Percentiles rank a stretch among this genome's conserved stretches.
Evolutionary conservation across 2,888 invertebrate genomes (phyloP).

Genomic region (Allolobophora icterica): DNA sequence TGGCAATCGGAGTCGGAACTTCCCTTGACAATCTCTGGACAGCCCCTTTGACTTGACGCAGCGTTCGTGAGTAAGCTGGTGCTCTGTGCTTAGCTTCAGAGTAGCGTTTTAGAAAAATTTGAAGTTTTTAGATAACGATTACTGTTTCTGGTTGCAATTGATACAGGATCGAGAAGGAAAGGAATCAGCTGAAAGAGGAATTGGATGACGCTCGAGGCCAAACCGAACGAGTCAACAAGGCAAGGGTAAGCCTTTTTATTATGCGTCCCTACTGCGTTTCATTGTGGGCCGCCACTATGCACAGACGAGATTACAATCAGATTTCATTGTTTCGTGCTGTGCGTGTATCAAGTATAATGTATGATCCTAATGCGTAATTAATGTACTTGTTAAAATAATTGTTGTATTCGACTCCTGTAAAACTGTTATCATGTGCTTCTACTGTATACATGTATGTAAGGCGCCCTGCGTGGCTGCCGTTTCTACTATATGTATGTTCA

Average conservation of each 20-base stretch:
- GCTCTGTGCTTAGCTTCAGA: too few relatives aligned
- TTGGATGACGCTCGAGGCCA: constrained; percentile 96
- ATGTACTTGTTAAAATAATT: neutral
- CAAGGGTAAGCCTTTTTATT: constrained; percentile 81
- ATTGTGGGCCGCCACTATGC: neutral
- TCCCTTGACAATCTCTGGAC: too few relatives aligned
- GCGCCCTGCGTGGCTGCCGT: too few relatives aligned
- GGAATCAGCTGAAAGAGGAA: constrained; percentile 95
- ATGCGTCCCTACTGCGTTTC: neutral
- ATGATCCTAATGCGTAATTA: neutral
- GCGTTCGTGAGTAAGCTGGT: too few relatives aligned
- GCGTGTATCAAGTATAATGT: neutral
- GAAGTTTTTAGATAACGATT: neutral
- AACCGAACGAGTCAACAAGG: constrained; percentile 95
- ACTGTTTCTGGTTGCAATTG: neutral
- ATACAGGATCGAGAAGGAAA: constrained; percentile 81
- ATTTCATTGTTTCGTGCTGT: neutral
- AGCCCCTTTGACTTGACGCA: too few relatives aligned
- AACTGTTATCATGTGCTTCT: too few relatives aligned
- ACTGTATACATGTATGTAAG: too few relatives aligned
- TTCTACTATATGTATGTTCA: too few relatives aligned
- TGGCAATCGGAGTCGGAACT: too few relatives aligned
- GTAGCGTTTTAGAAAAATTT: too few relatives aligned
- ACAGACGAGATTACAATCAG: neutral
- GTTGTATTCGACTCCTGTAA: too few relatives aligned